Base-by-base conservation (phyloP, 1,140 invertebrate species). In the Nephotettix cincticeps region DNA sequence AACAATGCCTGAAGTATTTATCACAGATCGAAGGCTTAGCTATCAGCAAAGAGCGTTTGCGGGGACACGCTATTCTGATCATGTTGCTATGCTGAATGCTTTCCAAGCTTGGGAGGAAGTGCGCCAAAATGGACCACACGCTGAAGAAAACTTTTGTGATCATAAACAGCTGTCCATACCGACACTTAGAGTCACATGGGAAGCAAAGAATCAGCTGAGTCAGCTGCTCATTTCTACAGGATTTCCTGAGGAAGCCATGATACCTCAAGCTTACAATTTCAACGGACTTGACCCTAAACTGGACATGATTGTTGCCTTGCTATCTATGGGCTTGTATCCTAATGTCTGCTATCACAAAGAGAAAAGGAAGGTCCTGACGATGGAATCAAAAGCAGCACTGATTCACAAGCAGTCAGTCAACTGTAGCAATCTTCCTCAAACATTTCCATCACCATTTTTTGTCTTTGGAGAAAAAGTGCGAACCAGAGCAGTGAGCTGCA, bases 401-500 rank as follows among this genome's bases (percentile, higher is more conserved):
- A 92, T 99, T 65, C 95, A 98, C 81, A 99, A 99, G 80, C 95
- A 95, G 0, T 99, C 97, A 0, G 95, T 99, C 0, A 98, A 98
- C 83, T 98, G 96, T 80, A 92, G 88, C 73, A 95, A 93, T 78
- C 84, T 88, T 68, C 91, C 93, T 56, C 87, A 94, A 68, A 87
- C 86, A 68, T 99, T 98, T 77, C 93, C 93, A 0, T 97, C 91
- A 70, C 97, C 97, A 1, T 95, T 98, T 78, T 98, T 99, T 80
- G 93, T 99, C 36, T 99, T 99, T 81, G 96, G 96, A 1, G 97
- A 99, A 84, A 99, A 99, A 84, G 95, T 99, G 56, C 88, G 97
- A 66, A 99, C 97, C 0, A 85, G 93, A 74, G 95, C 96, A 4
- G 95, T 99, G n/a, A 93, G 93, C 17, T 98, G 96, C 80, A 99